Evolutionary conservation across 1,140 invertebrate species (phyloP).

Genomic region (Vanessa tameamea): DNA sequence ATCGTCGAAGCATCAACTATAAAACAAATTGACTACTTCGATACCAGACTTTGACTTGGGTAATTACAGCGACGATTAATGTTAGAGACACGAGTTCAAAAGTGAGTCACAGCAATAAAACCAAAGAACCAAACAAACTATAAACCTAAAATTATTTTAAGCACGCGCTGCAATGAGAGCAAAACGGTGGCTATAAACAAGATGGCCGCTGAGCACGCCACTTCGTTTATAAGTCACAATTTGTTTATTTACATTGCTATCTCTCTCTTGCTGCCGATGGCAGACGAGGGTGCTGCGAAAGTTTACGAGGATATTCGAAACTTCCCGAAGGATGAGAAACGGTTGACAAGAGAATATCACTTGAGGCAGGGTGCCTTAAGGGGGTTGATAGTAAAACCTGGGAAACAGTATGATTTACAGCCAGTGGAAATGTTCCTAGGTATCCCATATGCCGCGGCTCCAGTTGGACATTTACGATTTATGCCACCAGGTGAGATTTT

Average conservation of each 20-base stretch:
- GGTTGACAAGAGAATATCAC: slow-evolving; percentile 75
- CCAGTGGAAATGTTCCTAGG: slow-evolving; percentile 86
- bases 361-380: slow-evolving; percentile 82
- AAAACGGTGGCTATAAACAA: slow-evolving; percentile 66
- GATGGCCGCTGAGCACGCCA: slow-evolving; percentile 69
- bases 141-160: slow-evolving; percentile 69
- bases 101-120: slow-evolving; percentile 61
- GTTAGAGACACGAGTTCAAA: slow-evolving; percentile 31
- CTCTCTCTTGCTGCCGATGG: slow-evolving; percentile 69
- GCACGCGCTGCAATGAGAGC: slow-evolving; percentile 58
- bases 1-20: background rate
- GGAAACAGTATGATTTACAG: slow-evolving; percentile 77
- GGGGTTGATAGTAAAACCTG: slow-evolving; percentile 82
- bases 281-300: slow-evolving; percentile 59
- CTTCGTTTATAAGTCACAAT: slow-evolving; percentile 70
- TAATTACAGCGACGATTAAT: slow-evolving; percentile 25
- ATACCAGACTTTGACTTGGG: background rate
- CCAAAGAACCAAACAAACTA: slow-evolving; percentile 43
- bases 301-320: slow-evolving; percentile 61
- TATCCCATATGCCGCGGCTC: slow-evolving; percentile 95
- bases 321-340: slow-evolving; percentile 64
- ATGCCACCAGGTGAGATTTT: slow-evolving; percentile 87
- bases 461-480: slow-evolving; percentile 89
- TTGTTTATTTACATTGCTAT: slow-evolving; percentile 77
- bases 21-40: slow-evolving; percentile 2